These are phyloP conservation scores for Esox masquinongy DNA, from an alignment of 2,797 vertebrate species.

Conservation along the genomic window DNA sequence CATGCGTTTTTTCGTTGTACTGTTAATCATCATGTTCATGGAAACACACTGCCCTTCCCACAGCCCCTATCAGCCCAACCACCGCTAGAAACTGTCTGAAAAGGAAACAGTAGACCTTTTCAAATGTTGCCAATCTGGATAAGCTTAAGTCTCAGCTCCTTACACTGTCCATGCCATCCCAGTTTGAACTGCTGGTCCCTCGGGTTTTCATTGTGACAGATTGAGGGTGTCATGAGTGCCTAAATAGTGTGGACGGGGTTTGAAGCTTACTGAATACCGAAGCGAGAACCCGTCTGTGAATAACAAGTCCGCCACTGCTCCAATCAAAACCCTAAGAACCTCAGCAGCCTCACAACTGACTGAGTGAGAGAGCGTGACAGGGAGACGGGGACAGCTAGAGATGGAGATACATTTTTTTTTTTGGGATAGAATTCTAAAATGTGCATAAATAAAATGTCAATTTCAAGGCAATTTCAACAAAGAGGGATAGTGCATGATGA, in stretches of 20 bases:
- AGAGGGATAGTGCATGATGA: too few relatives aligned
- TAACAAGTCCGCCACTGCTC: constrained; percentile 65
- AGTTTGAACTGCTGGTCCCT: constrained; percentile 57
- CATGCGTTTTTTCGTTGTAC: not conserved
- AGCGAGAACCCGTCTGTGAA: constrained; percentile 55
- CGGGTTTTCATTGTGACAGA: constrained; percentile 69
- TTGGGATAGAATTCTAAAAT: too few relatives aligned
- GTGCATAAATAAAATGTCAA: too few relatives aligned
- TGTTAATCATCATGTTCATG: not conserved
- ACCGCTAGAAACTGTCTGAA: constrained; percentile 55
- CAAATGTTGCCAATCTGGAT: constrained; percentile 63
- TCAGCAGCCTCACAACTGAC: constrained; percentile 43
- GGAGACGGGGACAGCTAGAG: constrained; percentile 38
- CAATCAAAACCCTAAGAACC: constrained; percentile 65
- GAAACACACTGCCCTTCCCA: not conserved
- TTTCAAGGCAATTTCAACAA: too few relatives aligned
- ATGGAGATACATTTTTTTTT: not conserved
- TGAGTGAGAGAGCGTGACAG: constrained; percentile 39
- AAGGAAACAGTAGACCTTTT: constrained; percentile 44
- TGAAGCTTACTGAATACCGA: constrained; percentile 44
- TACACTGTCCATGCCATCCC: constrained; percentile 53
- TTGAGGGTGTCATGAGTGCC: constrained; percentile 66
- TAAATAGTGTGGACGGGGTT: constrained; percentile 40
- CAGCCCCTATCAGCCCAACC: too few relatives aligned
- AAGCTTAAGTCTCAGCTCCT: constrained; percentile 60